A percentile compares a stretch with the other conserved stretches of the same genome.
Conservation (phyloP, 2,797 vertebrate genomes). For the Moxostoma hubbsi region DNA sequence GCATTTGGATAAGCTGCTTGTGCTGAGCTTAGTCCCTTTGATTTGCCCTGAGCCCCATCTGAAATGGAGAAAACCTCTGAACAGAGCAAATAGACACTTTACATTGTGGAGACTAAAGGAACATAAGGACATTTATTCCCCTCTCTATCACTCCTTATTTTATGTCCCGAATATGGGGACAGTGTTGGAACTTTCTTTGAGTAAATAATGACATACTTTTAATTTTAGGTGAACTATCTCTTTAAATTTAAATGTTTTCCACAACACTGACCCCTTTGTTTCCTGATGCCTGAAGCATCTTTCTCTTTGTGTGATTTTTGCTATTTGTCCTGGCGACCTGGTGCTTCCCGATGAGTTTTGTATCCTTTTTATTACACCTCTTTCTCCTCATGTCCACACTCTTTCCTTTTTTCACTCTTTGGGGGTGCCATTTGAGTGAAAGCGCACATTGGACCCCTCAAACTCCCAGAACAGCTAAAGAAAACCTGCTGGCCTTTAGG, state of each 20-base stretch:
- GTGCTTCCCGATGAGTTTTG: conserved; percentile 9
- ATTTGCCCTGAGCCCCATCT: conserved; percentile 60
- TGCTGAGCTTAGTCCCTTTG: conserved; percentile 64
- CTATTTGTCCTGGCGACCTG: conserved; percentile 47
- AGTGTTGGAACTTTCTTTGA: conserved; percentile 59
- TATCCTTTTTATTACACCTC: conserved; percentile 31
- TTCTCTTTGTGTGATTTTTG: conserved; percentile 47
- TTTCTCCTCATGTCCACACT: background rate
- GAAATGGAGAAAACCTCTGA: conserved; percentile 56
- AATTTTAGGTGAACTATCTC: too few relatives aligned
- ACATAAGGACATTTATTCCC: background rate
- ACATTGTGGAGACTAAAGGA: conserved; percentile 46
- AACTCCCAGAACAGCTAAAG: conserved; percentile 48
- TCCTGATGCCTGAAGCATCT: conserved; percentile 67
- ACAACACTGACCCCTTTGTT: conserved; percentile 75
- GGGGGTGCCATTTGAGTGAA: conserved; percentile 43
- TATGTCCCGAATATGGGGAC: background rate
- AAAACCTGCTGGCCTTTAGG: conserved; percentile 59
- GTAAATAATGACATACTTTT: too few relatives aligned
- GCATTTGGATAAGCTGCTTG: conserved; percentile 72
- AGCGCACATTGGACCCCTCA: conserved; percentile 40
- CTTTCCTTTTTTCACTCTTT: conserved; percentile 45
- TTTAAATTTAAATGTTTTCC: conserved; percentile 66
- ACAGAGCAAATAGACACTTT: conserved; percentile 59
- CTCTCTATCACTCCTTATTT: too few relatives aligned